These are phyloP conservation scores for Drosophila seguyi DNA, from an alignment of 1,140 invertebrate species.

Conservation along the genomic window DNA sequence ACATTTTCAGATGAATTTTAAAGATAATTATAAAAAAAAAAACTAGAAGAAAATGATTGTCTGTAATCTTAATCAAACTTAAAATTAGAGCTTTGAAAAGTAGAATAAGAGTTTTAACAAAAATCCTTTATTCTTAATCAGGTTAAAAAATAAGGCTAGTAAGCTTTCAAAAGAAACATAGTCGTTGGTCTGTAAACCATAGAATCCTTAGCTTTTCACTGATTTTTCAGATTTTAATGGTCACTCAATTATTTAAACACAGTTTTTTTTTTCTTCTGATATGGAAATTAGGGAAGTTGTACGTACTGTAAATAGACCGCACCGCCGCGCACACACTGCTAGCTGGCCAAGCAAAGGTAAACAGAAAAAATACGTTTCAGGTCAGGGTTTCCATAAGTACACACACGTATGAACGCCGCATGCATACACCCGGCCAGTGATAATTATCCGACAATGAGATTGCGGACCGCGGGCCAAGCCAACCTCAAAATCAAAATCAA, in stretches of 20 bases:
- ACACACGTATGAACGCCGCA: conserved; percentile 31
- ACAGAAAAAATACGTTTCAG: conserved; percentile 72
- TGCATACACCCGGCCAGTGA: conserved; percentile 39
- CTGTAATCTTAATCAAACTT: background rate
- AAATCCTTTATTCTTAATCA: too few species aligned
- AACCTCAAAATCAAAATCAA: conserved; percentile 34
- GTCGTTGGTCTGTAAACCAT: background rate
- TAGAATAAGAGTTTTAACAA: background rate
- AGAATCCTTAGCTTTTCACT: background rate
- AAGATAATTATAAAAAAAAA: background rate
- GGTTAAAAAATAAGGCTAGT: too few species aligned
- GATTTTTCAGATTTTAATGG: background rate
- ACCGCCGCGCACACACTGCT: conserved; percentile 2
- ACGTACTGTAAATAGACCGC: conserved; percentile 28
- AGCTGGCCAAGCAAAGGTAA: conserved; percentile 43
- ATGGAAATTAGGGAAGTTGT: conserved; percentile 27
- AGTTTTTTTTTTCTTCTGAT: background rate
- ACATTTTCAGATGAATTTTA: background rate
- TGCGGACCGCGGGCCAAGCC: conserved; percentile 42
- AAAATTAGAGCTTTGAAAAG: too few species aligned
- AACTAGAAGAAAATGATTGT: background rate
- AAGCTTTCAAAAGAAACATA: background rate
- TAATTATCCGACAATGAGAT: conserved; percentile 79
- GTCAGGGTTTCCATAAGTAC: conserved; percentile 76
- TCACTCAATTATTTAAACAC: background rate